Percentiles rank a stretch among this genome's conserved stretches.
phyloP scores from a whole-genome alignment of 2,113 vertebrate genomes.

The Nothocercus nigrocapillus region DNA sequence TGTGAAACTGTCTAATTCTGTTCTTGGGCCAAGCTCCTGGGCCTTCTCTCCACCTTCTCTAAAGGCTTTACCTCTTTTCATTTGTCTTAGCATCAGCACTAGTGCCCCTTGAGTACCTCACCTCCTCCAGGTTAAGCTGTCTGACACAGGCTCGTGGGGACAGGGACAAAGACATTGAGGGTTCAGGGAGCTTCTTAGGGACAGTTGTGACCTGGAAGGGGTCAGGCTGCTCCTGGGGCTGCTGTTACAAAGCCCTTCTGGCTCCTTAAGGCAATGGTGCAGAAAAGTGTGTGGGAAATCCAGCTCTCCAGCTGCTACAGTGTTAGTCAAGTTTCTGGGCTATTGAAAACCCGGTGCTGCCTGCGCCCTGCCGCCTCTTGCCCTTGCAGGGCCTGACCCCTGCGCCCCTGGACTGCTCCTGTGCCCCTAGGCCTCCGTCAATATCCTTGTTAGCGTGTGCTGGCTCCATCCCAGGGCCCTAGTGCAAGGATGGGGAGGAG shows the following conservation, averaged over 20 bases:
- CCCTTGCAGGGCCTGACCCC: background rate
- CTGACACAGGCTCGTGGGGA: no score
- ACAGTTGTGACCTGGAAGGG: rapidly evolving
- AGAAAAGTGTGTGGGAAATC: rapidly evolving
- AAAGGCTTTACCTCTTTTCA: background rate
- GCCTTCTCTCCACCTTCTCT: background rate
- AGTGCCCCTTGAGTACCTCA: no score
- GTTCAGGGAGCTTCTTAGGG: background rate
- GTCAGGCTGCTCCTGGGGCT: background rate
- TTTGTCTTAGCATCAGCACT: no score
- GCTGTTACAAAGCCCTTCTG: background rate
- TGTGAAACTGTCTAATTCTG: background rate
- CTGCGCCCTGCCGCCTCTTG: no score
- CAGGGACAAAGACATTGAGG: rapidly evolving
- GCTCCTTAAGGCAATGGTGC: rapidly evolving
- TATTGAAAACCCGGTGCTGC: no score
- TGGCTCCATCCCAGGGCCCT: no score
- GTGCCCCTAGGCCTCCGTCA: rapidly evolving
- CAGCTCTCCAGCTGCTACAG: rapidly evolving
- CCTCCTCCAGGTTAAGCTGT: no score
- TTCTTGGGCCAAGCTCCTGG: background rate
- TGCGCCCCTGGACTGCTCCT: rapidly evolving
- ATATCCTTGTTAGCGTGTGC: no score
- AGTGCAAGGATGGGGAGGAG: no score
- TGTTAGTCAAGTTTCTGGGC: no score